phyloP scores from a whole-genome alignment of 64 coral and sea anemone genomes.

The Dendronephthya gigantea region DNA sequence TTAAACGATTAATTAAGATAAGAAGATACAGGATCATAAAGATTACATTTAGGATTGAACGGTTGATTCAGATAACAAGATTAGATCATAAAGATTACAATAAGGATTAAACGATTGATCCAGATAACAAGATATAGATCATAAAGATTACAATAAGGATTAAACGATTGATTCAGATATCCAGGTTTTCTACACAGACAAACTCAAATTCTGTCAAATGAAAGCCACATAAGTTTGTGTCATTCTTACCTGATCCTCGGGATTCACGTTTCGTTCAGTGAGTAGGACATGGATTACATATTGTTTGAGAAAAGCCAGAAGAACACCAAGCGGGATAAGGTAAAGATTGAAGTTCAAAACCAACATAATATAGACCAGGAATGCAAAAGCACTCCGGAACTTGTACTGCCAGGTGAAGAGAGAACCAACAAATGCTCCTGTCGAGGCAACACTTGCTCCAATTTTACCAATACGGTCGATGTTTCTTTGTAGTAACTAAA shows the following conservation, averaged over 20 bases:
- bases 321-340: constrained; percentile 74
- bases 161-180: neutral
- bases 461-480: constrained; percentile 93
- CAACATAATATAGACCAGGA: constrained; percentile 97
- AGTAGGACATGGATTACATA: constrained; percentile 91
- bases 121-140: too few relatives aligned
- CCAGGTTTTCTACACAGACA: too few relatives aligned
- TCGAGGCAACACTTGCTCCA: constrained; percentile 81
- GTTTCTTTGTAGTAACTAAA: constrained; percentile 84
- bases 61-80: neutral
- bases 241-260: constrained; percentile 77
- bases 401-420: constrained; percentile 99
- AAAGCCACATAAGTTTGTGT: neutral
- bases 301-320: constrained; percentile 86
- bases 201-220: too few relatives aligned
- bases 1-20: too few relatives aligned
- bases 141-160: too few relatives aligned
- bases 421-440: constrained; percentile 82
- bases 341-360: constrained; percentile 98
- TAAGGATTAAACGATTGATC: too few relatives aligned
- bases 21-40: neutral
- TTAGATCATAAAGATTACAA: too few relatives aligned
- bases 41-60: neutral
- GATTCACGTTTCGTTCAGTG: constrained; percentile 67
- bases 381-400: constrained; percentile 90